Evolutionary conservation across 2,797 vertebrate genomes (phyloP).

Genomic region (Chelon labrosus): DNA sequence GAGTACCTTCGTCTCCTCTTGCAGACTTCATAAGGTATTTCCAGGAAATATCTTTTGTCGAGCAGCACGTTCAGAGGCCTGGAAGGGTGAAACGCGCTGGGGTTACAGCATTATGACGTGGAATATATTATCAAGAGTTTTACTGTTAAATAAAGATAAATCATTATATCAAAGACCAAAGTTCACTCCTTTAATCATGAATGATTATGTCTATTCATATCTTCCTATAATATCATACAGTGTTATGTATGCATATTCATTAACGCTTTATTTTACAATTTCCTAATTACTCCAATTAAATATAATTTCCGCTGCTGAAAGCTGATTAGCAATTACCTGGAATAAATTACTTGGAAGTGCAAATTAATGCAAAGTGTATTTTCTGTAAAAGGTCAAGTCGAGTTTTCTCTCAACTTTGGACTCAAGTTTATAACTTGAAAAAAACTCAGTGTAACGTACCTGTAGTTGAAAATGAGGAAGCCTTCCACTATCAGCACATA

Average conservation of each 20-base stretch:
- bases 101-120: not conserved
- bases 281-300: not conserved
- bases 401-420: no score
- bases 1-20: conserved; percentile 88
- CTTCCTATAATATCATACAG: no score
- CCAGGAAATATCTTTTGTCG: conserved; percentile 92
- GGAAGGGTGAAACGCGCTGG: conserved; percentile 30
- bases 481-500: conserved; percentile 93
- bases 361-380: no score
- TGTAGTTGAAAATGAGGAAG: conserved; percentile 94
- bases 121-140: not conserved
- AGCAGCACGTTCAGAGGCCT: conserved; percentile 90
- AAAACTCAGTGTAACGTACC: conserved; percentile 74
- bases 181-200: not conserved
- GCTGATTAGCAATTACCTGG: no score
- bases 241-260: not conserved
- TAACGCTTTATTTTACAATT: not conserved
- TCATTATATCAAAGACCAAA: not conserved
- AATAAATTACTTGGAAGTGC: no score
- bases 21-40: conserved; percentile 93
- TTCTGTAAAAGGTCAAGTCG: no score
- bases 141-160: not conserved
- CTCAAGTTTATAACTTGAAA: not conserved
- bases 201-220: not conserved
- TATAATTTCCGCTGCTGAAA: no score